A percentile compares a stretch with the other conserved stretches of the same genome.
phyloP scores from a whole-genome alignment of 2,797 vertebrate species.

The Propithecus perrieri region DNA sequence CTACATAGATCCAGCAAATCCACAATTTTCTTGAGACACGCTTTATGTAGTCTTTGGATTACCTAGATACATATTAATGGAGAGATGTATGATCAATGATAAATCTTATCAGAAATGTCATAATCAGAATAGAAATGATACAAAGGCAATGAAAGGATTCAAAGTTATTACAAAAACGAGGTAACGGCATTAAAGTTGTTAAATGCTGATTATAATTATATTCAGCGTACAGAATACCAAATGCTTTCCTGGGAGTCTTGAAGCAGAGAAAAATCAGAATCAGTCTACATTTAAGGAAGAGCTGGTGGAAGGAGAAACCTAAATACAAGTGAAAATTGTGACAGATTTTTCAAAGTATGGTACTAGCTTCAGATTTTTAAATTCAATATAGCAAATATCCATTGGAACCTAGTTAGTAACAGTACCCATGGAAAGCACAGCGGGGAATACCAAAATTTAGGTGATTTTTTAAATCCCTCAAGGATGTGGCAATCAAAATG shows the following conservation, averaged over 20 bases:
- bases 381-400: not conserved
- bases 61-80: not conserved
- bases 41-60: not conserved
- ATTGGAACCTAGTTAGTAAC: not conserved
- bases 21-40: not conserved
- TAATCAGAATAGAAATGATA: conserved; percentile 6
- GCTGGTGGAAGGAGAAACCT: not conserved
- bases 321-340: not conserved
- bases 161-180: not conserved
- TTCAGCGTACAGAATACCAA: not conserved
- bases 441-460: not conserved
- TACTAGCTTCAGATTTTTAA: not conserved
- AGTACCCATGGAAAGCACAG: not conserved
- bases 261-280: not conserved
- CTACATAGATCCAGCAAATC: not conserved
- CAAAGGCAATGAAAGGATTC: not conserved
- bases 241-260: not conserved
- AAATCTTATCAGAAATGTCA: conserved; percentile 33
- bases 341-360: not conserved
- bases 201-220: conserved; percentile 2
- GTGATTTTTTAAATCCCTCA: not conserved
- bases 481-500: not conserved
- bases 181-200: not conserved
- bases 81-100: not conserved
- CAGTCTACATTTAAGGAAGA: not conserved